A percentile compares a stretch with the other conserved stretches of the same genome.
Conservation (phyloP, 2,888 invertebrate species). For the Euproctis similis region DNA sequence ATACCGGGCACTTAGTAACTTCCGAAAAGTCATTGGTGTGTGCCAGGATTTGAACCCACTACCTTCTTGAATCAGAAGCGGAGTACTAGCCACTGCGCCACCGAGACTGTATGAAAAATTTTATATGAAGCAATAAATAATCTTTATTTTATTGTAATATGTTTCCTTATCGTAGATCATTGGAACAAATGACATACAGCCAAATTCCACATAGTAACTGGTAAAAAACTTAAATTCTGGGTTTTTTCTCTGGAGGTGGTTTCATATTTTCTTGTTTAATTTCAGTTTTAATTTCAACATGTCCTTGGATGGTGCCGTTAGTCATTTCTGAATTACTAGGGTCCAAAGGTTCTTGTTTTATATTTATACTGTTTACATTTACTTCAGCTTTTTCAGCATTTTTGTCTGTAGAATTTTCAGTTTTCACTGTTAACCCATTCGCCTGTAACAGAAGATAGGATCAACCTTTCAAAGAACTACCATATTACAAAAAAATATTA, state of each 20-base stretch:
- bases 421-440: conserved; percentile 64
- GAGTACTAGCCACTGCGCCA: no score
- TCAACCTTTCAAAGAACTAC: no score
- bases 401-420: conserved; percentile 59
- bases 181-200: no score
- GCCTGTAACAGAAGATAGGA: conserved; percentile 46
- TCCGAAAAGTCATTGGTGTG: no score
- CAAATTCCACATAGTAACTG: no score
- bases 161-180: neutral
- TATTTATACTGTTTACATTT: conserved; percentile 50
- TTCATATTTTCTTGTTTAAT: conserved; percentile 86
- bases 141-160: no score
- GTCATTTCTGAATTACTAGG: conserved; percentile 59
- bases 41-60: no score
- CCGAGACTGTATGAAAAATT: no score
- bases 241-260: conserved; percentile 91
- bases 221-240: conserved; percentile 73
- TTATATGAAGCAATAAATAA: no score
- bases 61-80: no score
- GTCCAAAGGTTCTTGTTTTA: conserved; percentile 69
- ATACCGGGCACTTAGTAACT: no score
- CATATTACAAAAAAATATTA: no score
- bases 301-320: conserved; percentile 57
- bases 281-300: conserved; percentile 79
- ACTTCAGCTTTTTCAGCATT: conserved; percentile 55